Base-by-base conservation (phyloP, 2,113 vertebrate species). In the Osmerus eperlanus region DNA sequence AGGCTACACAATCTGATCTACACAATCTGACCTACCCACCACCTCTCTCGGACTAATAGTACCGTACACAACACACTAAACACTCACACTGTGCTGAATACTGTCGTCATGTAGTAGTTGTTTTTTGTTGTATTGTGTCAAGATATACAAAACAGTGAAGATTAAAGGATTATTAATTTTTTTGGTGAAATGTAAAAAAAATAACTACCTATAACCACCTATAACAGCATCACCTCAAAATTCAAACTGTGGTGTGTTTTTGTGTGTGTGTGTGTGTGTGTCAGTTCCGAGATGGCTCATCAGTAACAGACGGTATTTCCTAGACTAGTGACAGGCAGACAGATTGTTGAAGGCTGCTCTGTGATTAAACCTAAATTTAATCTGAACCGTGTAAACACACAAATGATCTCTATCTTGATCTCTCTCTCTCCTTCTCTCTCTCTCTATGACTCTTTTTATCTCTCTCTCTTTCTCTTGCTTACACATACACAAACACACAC, bases 291-390 rank as follows among this genome's bases (percentile, higher is more conserved):
- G 65, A 68, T 15, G 28, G 18, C 18, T 65, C 59, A 58, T 77
- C 58, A 47, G 60, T 64, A 16, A 68, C 58, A 72, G 52, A 67
- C 59, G 55, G 28, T 52, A 65, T 77, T 59, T 77, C 70, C 29
- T 72, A 56, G 60, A 75, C 65, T 16, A 71, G 21, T 67, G 68
- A 68, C 61, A 79, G 68, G 68, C 73, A 61, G 73, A 47, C 29
- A 58, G 41, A 79, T 71, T 78, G 66, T 66, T 73, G 66, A 54
- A 74, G 61, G 78, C 78, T 68, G 65, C 60, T 67, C 36, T 52
- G 13, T 72, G 73, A 79, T 79, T 79, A 79, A 79, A 75, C 69
- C 60, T 72, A 70, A 28, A 75, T 72, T 72, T 79, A 79, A 79
- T 79, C 71, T 77, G 53, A 54, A 70, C 16, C 25, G 14, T 18